Evolutionary conservation across 2,797 vertebrate genomes (phyloP).

Genomic region (Urophycis tenuis): DNA sequence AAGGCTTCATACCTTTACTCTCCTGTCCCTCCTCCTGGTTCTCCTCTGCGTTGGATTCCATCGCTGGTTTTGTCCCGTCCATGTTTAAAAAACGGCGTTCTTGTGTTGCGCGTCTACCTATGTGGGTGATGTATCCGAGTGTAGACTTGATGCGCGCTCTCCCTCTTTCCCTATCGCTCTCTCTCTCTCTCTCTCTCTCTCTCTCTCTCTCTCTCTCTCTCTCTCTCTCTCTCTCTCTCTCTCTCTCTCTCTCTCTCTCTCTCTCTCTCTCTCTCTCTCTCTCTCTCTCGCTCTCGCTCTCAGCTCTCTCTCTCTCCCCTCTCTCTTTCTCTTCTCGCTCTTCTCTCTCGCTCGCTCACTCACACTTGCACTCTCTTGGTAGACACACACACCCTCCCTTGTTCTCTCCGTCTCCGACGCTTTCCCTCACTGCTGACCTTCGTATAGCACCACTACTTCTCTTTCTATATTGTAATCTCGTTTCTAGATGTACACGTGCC

Average conservation of each 20-base stretch:
- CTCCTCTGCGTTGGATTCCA: conserved; percentile 94
- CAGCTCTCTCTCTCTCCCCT: conserved; percentile 17
- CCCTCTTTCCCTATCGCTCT: conserved; percentile 25
- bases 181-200: neutral
- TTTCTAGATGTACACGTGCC: conserved; percentile 73
- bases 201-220: conserved; percentile 40
- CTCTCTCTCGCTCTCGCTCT: conserved; percentile 39
- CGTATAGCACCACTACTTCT: conserved; percentile 20
- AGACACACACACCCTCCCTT: conserved; percentile 63
- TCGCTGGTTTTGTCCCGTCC: conserved; percentile 95
- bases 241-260: conserved; percentile 3
- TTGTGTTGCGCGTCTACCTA: neutral
- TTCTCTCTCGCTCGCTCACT: conserved; percentile 62
- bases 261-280: conserved; percentile 3
- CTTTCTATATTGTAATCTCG: conserved; percentile 58
- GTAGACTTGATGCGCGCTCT: conserved; percentile 10
- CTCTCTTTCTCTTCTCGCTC: conserved; percentile 42
- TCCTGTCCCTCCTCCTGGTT: conserved; percentile 92
- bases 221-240: conserved; percentile 40
- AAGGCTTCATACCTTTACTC: conserved; percentile 84
- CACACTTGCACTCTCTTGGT: conserved; percentile 61
- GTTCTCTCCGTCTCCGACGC: conserved; percentile 22
- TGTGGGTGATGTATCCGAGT: neutral
- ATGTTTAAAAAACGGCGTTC: conserved; percentile 51
- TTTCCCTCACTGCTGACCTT: conserved; percentile 5